These are phyloP conservation scores for Cepaea hortensis DNA, from an alignment of 2,888 invertebrate species.

Conservation along the genomic window DNA sequence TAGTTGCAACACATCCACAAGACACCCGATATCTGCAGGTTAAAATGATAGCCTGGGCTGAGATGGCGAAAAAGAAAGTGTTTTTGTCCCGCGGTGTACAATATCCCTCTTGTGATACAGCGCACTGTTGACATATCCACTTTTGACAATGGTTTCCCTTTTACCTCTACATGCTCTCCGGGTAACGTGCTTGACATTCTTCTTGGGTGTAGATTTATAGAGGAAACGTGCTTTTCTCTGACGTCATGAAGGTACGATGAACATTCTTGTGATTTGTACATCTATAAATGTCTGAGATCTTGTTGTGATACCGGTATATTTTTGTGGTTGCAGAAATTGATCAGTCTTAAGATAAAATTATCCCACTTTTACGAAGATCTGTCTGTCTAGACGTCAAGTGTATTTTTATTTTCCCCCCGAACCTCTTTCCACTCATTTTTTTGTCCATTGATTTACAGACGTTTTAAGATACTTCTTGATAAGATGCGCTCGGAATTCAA, in stretches of 20 bases:
- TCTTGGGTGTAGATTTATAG: background rate
- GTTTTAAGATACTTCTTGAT: no score
- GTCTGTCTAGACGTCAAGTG: no score
- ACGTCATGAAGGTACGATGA: background rate
- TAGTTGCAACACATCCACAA: background rate
- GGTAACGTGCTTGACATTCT: background rate
- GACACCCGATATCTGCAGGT: background rate
- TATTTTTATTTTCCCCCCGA: no score
- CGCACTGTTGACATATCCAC: background rate
- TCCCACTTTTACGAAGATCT: no score
- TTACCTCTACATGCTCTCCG: background rate
- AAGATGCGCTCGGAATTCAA: no score
- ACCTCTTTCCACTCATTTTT: no score
- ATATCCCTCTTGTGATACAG: background rate
- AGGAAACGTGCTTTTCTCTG: background rate
- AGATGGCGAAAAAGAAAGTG: background rate
- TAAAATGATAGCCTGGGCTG: background rate
- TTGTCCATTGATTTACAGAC: no score
- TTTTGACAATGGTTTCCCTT: background rate
- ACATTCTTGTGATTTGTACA: no score
- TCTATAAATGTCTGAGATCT: no score
- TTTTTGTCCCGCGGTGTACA: background rate
- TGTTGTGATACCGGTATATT: no score
- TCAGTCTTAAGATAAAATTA: no score
- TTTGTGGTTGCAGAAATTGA: no score